Conservation (phyloP, 2,797 vertebrate species). For the Scleropages formosus region DNA sequence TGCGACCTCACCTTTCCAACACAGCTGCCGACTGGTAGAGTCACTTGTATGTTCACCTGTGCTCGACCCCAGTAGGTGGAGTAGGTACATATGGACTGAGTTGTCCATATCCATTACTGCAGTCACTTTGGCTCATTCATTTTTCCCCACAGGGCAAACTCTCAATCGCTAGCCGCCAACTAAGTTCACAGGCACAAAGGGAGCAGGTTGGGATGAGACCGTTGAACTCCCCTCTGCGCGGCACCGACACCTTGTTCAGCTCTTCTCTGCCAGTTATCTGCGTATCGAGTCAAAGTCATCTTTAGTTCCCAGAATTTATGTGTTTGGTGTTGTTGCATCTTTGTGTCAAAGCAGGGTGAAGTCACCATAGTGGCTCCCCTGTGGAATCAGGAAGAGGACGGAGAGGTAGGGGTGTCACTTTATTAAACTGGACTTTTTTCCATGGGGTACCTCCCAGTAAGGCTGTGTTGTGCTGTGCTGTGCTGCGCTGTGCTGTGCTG, state of each 20-base stretch:
- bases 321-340: slow-evolving; percentile 4
- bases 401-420: slow-evolving; percentile 53
- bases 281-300: neutral
- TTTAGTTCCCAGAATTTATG: neutral
- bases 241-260: slow-evolving; percentile 28
- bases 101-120: neutral
- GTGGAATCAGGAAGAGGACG: slow-evolving; percentile 41
- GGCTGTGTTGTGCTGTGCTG: neutral
- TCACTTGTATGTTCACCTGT: neutral
- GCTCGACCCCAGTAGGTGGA: neutral
- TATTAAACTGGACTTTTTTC: neutral
- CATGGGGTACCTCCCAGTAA: too few species aligned
- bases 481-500: neutral
- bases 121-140: neutral
- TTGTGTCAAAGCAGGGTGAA: slow-evolving; percentile 44
- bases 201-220: slow-evolving; percentile 33
- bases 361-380: slow-evolving; percentile 35
- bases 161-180: slow-evolving; percentile 36
- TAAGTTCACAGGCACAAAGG: slow-evolving; percentile 25
- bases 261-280: slow-evolving; percentile 38
- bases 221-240: neutral
- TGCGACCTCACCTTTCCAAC: neutral
- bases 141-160: slow-evolving; percentile 39
- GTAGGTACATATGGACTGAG: neutral
- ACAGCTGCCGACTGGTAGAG: neutral